These are phyloP conservation scores for Babylonia areolata DNA, from an alignment of 1,140 invertebrate genomes.

Conservation along the genomic window DNA sequence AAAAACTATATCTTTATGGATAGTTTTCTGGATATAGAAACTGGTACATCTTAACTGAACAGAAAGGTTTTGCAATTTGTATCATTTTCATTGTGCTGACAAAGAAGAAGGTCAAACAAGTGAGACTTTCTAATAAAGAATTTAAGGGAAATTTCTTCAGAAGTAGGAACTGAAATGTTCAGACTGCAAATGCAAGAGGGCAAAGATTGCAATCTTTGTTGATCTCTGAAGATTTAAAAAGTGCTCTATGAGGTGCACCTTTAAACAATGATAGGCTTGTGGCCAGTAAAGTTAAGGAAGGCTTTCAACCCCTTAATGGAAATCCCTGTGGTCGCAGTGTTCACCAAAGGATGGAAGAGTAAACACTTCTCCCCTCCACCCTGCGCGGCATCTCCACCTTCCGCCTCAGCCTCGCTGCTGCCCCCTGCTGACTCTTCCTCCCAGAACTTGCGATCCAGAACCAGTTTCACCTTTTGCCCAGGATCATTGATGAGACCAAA, in stretches of 20 bases:
- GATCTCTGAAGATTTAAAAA: neutral
- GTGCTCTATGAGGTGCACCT: neutral
- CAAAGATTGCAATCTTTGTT: neutral
- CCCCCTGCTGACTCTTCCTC: neutral
- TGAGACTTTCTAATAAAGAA: no score
- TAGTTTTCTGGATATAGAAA: no score
- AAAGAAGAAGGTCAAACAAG: neutral
- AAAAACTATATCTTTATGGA: no score
- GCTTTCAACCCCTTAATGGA: constrained; percentile 62
- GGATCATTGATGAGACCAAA: constrained; percentile 75
- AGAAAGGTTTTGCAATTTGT: no score
- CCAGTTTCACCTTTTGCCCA: constrained; percentile 67
- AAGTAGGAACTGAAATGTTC: neutral
- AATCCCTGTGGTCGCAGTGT: constrained; percentile 69
- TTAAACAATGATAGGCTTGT: constrained; percentile 57
- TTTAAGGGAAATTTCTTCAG: no score
- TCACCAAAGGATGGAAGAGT: constrained; percentile 74
- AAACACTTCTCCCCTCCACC: constrained; percentile 41
- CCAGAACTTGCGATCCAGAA: constrained; percentile 66
- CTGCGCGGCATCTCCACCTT: neutral
- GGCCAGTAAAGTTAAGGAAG: constrained; percentile 67
- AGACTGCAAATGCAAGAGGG: neutral
- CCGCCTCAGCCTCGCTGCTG: neutral
- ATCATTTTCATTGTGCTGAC: neutral
- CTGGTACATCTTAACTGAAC: no score